Evolutionary conservation across 2,113 vertebrate genomes (phyloP).

Genomic region (Piliocolobus tephrosceles): DNA sequence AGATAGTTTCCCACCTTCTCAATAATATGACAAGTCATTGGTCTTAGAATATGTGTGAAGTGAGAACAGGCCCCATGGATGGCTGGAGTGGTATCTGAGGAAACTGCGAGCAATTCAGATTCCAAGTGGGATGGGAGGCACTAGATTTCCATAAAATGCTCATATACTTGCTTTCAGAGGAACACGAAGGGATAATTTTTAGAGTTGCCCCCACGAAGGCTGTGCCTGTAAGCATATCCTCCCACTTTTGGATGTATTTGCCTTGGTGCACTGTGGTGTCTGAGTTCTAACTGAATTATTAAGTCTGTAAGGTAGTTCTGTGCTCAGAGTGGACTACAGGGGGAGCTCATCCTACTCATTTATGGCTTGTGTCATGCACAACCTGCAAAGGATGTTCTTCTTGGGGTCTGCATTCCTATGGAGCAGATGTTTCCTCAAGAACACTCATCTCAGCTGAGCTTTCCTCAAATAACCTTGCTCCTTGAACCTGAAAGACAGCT

Average conservation of each 20-base stretch:
- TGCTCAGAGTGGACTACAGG: not conserved
- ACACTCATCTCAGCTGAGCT: not conserved
- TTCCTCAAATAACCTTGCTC: not conserved
- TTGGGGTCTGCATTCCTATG: not conserved
- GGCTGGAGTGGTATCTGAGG: not conserved
- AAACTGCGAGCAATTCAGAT: not conserved
- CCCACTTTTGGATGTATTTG: not conserved
- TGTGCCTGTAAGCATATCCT: not conserved
- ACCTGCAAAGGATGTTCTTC: not conserved
- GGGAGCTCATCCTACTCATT: not conserved
- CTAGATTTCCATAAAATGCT: not conserved
- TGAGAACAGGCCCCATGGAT: not conserved
- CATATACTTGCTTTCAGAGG: not conserved
- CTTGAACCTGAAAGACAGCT: not conserved
- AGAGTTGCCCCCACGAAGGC: not conserved
- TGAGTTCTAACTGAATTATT: not conserved
- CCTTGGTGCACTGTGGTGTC: not conserved
- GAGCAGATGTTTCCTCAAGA: not conserved
- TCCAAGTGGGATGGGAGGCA: not conserved
- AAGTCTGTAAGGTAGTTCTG: not conserved
- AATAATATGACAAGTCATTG: not conserved
- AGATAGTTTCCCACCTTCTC: not conserved
- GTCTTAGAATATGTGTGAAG: not conserved
- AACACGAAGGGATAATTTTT: not conserved
- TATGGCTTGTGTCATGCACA: not conserved